Conservation (phyloP, 2,888 invertebrate genomes). For the Lasioglossum vierecki region DNA sequence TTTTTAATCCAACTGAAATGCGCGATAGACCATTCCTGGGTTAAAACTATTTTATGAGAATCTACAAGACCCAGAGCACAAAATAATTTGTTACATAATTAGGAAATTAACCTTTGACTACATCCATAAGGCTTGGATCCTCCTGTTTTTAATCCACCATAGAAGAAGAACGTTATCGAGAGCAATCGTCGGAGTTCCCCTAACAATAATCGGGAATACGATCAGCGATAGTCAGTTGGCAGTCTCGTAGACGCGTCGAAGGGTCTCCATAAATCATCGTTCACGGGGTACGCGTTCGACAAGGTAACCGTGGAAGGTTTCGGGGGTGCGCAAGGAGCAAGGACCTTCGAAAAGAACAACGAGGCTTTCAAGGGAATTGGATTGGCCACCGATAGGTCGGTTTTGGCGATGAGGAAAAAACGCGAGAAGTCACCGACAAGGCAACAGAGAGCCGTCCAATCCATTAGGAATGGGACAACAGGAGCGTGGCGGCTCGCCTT, state of each 20-base stretch:
- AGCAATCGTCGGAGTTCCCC: background rate
- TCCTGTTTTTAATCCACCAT: background rate
- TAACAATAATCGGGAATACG: background rate
- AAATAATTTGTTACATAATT: background rate
- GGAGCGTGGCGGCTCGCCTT: slow-evolving; percentile 60
- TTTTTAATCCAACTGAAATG: background rate
- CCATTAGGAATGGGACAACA: slow-evolving; percentile 67
- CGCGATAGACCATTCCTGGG: background rate
- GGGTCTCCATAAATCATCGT: background rate
- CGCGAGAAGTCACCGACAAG: slow-evolving; percentile 45
- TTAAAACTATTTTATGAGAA: background rate
- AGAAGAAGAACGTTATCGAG: background rate
- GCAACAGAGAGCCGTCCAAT: slow-evolving; percentile 63
- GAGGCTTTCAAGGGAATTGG: slow-evolving; percentile 70
- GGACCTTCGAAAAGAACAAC: slow-evolving; percentile 44
- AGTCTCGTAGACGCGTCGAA: background rate
- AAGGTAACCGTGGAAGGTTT: background rate
- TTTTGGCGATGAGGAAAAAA: slow-evolving; percentile 47
- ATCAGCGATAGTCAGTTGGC: background rate
- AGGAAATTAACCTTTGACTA: no score
- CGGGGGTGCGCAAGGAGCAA: background rate
- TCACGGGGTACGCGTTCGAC: background rate
- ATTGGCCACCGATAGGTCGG: slow-evolving; percentile 46
- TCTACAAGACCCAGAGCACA: background rate
- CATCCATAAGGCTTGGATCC: no score